Base-by-base conservation (phyloP, 2,888 invertebrate species). In the Cremastobaeus sp. region DNA sequence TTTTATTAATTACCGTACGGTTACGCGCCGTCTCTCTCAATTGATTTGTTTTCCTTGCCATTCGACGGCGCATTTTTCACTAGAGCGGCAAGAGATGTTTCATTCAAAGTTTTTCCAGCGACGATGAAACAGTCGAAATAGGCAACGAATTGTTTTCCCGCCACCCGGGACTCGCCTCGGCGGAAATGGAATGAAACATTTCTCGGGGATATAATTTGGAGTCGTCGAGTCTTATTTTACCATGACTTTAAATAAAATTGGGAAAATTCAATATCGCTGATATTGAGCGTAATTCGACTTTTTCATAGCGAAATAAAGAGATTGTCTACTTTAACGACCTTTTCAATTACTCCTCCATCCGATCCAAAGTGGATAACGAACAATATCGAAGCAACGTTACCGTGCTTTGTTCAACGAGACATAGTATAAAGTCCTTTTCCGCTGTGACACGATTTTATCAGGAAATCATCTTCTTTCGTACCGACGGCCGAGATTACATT, bases 301-400 rank as follows among this genome's bases (percentile, higher is more conserved):
- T 68, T 68, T 54, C 54, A 57, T 57, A 37, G 37, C 57, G 62
- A 64, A 59, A 52, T 37, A 50, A 74, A 74, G 65, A 66, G 54
- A 74, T 55, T 70, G 65, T 70, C 70, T 62, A 55, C 66, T 70
- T 70, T 74, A 65, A 74, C 65, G 66, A 66, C 65, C 70, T 74
- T 74, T 70, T 70, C 70, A 70, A 70, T 70, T 60, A 74, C 74
- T 65, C 28, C 35, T 70, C 69, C 50, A 62, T 60, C 57, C 57
- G 64, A 74, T 74, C 62, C 74, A 69, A 74, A 74, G 68, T 69
- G 68, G 74, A 74, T 74, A 74, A 64, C 68, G 74, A 70, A 74
- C 70, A 70, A 74, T 74, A 74, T 70, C 70, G 70, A 55, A 50
- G 70, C 60, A 74, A 50, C 59, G 52, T 65, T 45, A 69, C 54